A percentile compares a stretch with the other conserved stretches of the same genome.
Evolutionary conservation across 1,140 invertebrate species (phyloP).

Genomic region (Zaprionus africanus): DNA sequence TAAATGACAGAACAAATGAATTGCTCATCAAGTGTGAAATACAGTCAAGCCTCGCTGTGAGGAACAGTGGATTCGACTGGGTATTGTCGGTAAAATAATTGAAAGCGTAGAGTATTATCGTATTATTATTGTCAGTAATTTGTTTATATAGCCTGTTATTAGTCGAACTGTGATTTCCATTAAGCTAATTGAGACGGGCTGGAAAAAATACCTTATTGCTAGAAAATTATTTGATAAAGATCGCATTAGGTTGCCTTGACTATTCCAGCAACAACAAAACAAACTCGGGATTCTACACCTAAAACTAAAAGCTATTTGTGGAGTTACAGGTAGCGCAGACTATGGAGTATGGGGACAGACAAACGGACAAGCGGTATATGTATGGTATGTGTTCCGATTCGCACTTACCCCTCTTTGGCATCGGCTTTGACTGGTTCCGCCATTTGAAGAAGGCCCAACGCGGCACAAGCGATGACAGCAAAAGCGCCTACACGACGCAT

Average conservation of each 20-base stretch:
- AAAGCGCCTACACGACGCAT: conserved; percentile 73
- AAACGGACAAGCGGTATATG: neutral
- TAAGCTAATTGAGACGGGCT: neutral
- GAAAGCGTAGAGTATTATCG: neutral
- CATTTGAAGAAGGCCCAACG: conserved; percentile 59
- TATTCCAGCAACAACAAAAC: neutral
- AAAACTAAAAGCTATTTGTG: neutral
- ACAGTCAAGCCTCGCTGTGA: neutral
- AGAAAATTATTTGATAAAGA: conserved; percentile 13
- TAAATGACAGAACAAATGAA: conserved; percentile 24
- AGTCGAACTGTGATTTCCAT: neutral
- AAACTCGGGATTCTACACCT: neutral
- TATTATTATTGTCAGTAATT: neutral
- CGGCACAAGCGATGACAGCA: conserved; percentile 44
- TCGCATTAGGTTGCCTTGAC: conserved; percentile 14
- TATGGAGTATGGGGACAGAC: neutral
- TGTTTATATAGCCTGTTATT: neutral
- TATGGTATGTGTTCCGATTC: neutral
- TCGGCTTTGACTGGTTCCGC: conserved; percentile 63
- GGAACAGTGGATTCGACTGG: neutral
- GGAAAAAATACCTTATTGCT: neutral
- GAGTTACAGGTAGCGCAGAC: neutral
- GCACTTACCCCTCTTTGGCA: conserved; percentile 60
- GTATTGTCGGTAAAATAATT: neutral
- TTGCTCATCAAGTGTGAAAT: conserved; percentile 37